A percentile compares a stretch with the other conserved stretches of the same genome.
phyloP scores from a whole-genome alignment of 2,797 vertebrate species.

The Danio albolineatus region DNA sequence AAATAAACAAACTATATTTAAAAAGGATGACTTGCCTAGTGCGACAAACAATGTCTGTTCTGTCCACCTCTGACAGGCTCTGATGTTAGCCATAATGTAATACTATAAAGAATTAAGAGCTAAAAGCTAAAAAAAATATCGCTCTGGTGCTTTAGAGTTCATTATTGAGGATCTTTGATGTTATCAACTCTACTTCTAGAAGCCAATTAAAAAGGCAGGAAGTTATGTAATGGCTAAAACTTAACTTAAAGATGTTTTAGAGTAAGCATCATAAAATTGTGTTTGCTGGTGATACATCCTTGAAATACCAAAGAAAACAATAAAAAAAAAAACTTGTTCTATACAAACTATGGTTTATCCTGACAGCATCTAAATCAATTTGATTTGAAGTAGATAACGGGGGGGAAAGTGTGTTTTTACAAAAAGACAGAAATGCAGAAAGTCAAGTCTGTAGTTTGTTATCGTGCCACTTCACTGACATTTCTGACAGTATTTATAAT shows the following conservation, averaged over 20 bases:
- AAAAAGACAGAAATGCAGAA: background rate
- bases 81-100: constrained; percentile 42
- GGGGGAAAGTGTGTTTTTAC: background rate
- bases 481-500: constrained; percentile 9
- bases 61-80: background rate
- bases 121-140: background rate
- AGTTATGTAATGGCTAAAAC: constrained; percentile 2
- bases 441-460: no score
- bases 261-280: background rate
- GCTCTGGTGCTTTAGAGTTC: background rate
- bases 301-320: background rate
- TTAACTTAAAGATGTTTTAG: background rate
- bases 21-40: background rate
- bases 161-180: background rate
- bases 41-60: background rate
- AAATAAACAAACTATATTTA: background rate
- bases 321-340: background rate
- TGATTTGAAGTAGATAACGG: background rate
- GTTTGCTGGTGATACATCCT: background rate
- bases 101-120: no score
- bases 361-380: background rate
- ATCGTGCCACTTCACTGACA: background rate
- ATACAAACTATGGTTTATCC: background rate
- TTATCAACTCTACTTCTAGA: background rate
- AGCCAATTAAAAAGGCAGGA: background rate